Conservation (phyloP, 2,888 invertebrate genomes). For the Anaspis maculata region DNA sequence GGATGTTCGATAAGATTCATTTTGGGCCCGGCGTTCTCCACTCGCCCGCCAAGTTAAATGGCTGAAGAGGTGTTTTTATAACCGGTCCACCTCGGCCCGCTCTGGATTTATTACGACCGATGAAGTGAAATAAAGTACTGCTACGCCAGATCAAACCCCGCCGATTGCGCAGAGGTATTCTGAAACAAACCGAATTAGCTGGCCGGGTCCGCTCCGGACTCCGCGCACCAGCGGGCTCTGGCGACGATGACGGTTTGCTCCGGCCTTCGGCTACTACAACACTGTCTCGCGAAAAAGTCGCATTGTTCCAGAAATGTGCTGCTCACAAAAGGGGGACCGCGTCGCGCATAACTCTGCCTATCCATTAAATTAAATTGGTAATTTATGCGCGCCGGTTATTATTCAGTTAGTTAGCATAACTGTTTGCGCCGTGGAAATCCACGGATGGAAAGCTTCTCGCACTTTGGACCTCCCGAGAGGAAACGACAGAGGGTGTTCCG, state of each 20-base stretch:
- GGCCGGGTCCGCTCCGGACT: conserved; percentile 7
- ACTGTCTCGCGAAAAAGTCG: no score
- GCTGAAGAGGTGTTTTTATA: conserved; percentile 39
- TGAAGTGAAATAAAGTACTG: conserved; percentile 32
- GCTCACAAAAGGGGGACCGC: conserved; percentile 14
- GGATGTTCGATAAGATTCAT: conserved; percentile 48
- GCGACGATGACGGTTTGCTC: no score
- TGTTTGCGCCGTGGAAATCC: no score
- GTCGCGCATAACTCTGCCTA: conserved; percentile 16
- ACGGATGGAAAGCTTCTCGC: no score
- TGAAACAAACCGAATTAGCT: conserved; percentile 27
- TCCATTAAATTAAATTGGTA: conserved; percentile 24
- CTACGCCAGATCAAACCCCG: conserved; percentile 32
- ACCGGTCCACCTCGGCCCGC: conserved; percentile 34
- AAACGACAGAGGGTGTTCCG: no score
- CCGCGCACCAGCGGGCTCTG: no score
- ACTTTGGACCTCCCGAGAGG: no score
- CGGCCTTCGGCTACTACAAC: no score
- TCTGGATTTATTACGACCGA: conserved; percentile 32
- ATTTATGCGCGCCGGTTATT: conserved; percentile 17
- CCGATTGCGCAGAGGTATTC: conserved; percentile 30
- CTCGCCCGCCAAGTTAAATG: conserved; percentile 35
- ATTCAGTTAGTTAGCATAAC: conserved; percentile 24
- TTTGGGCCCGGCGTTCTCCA: conserved; percentile 33
- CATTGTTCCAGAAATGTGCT: conserved; percentile 19